Percentiles rank a stretch among this genome's conserved stretches.
phyloP scores from a whole-genome alignment of 1,140 invertebrate genomes.

The Zelostemma sp. region DNA sequence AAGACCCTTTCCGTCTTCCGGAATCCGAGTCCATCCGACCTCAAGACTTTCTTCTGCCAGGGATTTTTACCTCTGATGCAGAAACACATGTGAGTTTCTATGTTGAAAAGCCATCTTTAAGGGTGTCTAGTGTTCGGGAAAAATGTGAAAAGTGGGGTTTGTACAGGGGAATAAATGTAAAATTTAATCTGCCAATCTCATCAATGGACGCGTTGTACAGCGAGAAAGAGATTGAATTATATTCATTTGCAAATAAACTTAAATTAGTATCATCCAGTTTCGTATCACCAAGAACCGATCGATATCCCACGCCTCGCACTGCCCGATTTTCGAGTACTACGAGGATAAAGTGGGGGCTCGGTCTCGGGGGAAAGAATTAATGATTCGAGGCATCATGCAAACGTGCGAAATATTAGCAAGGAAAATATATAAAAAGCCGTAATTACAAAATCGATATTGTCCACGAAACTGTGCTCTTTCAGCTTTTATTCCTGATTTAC shows the following conservation, averaged over 20 bases:
- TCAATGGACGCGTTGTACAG: too few species aligned
- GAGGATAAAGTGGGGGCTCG: slow-evolving; percentile 7
- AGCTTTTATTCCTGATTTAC: too few species aligned
- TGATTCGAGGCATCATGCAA: slow-evolving; percentile 23
- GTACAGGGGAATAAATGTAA: slow-evolving; percentile 8
- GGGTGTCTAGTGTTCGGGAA: too few species aligned
- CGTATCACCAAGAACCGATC: slow-evolving; percentile 30
- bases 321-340: neutral
- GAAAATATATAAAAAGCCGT: slow-evolving; percentile 19
- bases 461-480: neutral
- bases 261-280: slow-evolving; percentile 31
- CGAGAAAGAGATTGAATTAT: slow-evolving; percentile 7
- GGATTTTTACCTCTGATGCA: slow-evolving; percentile 23
- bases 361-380: slow-evolving; percentile 18
- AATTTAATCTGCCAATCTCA: too few species aligned
- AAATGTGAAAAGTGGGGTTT: slow-evolving; percentile 4
- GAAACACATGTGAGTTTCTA: slow-evolving; percentile 16
- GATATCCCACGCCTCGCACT: slow-evolving; percentile 7
- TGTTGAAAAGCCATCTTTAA: too few species aligned
- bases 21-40: slow-evolving; percentile 22
- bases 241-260: slow-evolving; percentile 15
- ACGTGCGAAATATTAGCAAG: slow-evolving; percentile 15
- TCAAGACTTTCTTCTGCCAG: slow-evolving; percentile 18
- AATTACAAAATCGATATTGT: slow-evolving; percentile 24
- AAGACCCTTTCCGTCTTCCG: slow-evolving; percentile 22